Conservation (phyloP, 35 echinoderm and acorn worm genomes). For the Diadema setosum region DNA sequence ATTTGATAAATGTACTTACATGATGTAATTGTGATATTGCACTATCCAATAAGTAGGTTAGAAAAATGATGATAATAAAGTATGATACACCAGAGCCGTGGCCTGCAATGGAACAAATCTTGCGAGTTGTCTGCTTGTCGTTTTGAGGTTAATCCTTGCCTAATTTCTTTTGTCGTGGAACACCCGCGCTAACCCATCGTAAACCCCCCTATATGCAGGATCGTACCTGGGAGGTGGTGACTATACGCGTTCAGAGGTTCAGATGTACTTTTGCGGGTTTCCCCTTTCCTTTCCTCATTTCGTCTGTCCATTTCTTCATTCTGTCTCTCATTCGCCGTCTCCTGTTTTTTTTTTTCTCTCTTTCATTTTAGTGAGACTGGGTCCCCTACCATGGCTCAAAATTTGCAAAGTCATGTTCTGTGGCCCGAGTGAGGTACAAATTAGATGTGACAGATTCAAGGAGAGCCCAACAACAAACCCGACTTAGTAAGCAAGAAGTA, state of each 20-base stretch:
- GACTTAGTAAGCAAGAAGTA: too few relatives aligned
- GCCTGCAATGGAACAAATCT: too few relatives aligned
- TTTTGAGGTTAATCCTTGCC: background rate
- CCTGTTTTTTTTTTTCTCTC: background rate
- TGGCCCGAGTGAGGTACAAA: background rate
- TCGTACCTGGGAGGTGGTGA: background rate
- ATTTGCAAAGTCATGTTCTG: constrained; percentile 2
- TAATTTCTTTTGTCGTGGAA: constrained; percentile 3
- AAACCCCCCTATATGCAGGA: background rate
- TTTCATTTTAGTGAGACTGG: background rate
- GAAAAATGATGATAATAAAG: too few relatives aligned
- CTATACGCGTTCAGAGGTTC: background rate
- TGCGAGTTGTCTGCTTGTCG: background rate
- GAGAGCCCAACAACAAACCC: background rate
- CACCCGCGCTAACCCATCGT: background rate
- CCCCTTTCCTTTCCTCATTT: background rate
- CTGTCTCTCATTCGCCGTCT: too few relatives aligned
- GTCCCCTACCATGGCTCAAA: background rate
- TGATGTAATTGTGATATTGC: too few relatives aligned
- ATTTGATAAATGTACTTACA: too few relatives aligned
- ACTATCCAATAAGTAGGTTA: too few relatives aligned
- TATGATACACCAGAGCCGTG: too few relatives aligned
- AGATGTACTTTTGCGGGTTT: background rate
- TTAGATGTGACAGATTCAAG: background rate
- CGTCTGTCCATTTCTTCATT: background rate